Conservation (phyloP, 2,797 vertebrate genomes). For the Acomys russatus region DNA sequence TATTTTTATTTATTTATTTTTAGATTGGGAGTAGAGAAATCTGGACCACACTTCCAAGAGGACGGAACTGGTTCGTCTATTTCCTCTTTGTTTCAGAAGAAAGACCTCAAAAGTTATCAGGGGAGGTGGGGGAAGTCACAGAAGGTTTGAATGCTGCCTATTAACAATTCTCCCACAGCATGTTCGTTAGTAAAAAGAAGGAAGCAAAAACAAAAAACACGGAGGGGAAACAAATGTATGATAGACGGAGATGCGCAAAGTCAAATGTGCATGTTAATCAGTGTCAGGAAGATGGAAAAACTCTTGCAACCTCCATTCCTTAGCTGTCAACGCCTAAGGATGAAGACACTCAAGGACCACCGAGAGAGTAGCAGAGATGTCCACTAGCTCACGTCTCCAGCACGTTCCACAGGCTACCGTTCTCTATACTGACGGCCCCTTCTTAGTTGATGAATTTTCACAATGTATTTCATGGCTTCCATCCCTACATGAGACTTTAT, state of each 20-base stretch:
- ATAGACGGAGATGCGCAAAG: conserved; percentile 81
- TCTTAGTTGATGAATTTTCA: conserved; percentile 95
- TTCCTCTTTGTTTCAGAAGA: conserved; percentile 81
- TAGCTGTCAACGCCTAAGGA: conserved; percentile 83
- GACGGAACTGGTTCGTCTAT: conserved; percentile 76
- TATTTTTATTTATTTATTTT: conserved; percentile 37
- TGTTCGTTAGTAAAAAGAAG: conserved; percentile 80
- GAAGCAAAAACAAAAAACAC: neutral
- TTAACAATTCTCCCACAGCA: conserved; percentile 86
- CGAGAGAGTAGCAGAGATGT: conserved; percentile 83
- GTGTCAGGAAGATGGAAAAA: conserved; percentile 79
- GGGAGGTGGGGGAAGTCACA: conserved; percentile 56
- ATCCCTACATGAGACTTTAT: conserved; percentile 99
- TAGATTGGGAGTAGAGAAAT: conserved; percentile 85
- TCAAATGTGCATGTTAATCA: conserved; percentile 78
- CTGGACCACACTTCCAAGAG: conserved; percentile 82
- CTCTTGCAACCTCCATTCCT: conserved; percentile 83
- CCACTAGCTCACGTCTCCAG: conserved; percentile 86
- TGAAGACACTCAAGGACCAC: conserved; percentile 86
- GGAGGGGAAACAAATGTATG: conserved; percentile 81
- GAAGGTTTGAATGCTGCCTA: conserved; percentile 72
- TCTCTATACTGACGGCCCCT: conserved; percentile 91
- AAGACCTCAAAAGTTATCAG: conserved; percentile 61
- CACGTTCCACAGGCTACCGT: conserved; percentile 86
- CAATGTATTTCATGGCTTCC: conserved; percentile 99